Base-by-base conservation (phyloP, 2,888 invertebrate species). In the Branchellion lobata region DNA sequence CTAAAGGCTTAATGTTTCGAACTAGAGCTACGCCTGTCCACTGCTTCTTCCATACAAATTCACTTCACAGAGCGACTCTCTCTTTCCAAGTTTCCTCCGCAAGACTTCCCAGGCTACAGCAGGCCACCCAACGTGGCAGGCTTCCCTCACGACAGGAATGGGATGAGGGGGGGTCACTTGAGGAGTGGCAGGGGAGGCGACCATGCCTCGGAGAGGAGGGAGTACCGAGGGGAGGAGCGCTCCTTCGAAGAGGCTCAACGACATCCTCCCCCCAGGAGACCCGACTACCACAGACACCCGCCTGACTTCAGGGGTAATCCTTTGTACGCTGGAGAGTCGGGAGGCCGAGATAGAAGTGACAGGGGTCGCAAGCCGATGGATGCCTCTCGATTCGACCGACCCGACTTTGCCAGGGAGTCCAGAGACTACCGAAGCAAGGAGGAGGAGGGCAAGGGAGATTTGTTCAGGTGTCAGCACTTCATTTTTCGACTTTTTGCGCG, bases 161-260 rank as follows among this genome's bases (percentile, higher is more conserved):
- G 40, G 0, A 73, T 73, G 1, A 73, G 53, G 65, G 65, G 8
- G 65, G 65, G 8, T 65, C 65, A 5, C 5, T 65, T 65, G 8
- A 29, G 65, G 65, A 21, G 65, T 8, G 34, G 29, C 3, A 71
- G 71, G 29, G 71, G 34, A 57, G 51, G 51, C n/a, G 21, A 27
- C 5, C 29, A 75, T 29, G 51, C 14, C 8, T 14, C 40, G 57
- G 53, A 24, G 5, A 75, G 53, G 31, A 31, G 34, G 24, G 75
- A 57, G 27, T 33, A 75, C 29, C 24, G 51, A 14, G 53, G 51
- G 47, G 53, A 75, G 47, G 29, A 47, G 36, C 21, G 74, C 40
- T 24, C 29, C 29, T n/a, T 68, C 78, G 34, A 31, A 14, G 61
- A 57, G 61, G n/a, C n/a, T 3, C 61, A 57, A 3, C 61, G 61